Evolutionary conservation across 2,888 invertebrate species (phyloP).

Genomic region (Drosophila imparisetae): DNA sequence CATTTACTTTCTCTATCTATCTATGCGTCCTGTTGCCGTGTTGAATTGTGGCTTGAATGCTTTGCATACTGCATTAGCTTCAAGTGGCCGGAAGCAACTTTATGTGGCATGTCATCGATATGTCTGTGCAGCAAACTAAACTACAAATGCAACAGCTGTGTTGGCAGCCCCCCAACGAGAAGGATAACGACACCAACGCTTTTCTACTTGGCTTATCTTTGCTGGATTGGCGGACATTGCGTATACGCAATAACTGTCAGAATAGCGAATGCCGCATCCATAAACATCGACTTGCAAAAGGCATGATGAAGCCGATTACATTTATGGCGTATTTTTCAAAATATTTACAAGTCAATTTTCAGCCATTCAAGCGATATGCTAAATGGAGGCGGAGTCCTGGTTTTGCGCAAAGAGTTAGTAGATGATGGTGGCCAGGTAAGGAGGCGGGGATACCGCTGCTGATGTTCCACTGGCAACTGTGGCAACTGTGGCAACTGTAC

Average conservation of each 20-base stretch:
- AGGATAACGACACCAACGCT: neutral
- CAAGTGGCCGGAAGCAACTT: constrained; percentile 35
- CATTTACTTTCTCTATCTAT: neutral
- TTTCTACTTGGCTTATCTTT: neutral
- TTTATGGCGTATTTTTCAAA: constrained; percentile 22
- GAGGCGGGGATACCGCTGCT: neutral
- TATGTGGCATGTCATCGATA: constrained; percentile 43
- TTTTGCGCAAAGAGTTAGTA: neutral
- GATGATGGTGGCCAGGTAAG: neutral
- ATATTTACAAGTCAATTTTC: constrained; percentile 29
- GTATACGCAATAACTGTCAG: constrained; percentile 38
- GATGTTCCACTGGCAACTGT: constrained; percentile 1
- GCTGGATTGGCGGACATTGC: constrained; percentile 11
- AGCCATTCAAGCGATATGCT: constrained; percentile 13
- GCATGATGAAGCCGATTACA: constrained; percentile 27
- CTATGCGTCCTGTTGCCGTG: neutral
- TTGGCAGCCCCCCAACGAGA: neutral
- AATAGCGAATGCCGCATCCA: neutral
- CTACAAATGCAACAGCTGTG: constrained; percentile 7
- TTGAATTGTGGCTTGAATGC: neutral
- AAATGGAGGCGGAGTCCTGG: constrained; percentile 6
- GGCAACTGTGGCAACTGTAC: constrained; percentile 7
- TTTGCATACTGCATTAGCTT: constrained; percentile 51
- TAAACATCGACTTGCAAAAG: neutral
- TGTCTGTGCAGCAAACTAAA: constrained; percentile 16